Base-by-base conservation (phyloP, 2,888 invertebrate genomes). In the Serrognathus titanus region DNA sequence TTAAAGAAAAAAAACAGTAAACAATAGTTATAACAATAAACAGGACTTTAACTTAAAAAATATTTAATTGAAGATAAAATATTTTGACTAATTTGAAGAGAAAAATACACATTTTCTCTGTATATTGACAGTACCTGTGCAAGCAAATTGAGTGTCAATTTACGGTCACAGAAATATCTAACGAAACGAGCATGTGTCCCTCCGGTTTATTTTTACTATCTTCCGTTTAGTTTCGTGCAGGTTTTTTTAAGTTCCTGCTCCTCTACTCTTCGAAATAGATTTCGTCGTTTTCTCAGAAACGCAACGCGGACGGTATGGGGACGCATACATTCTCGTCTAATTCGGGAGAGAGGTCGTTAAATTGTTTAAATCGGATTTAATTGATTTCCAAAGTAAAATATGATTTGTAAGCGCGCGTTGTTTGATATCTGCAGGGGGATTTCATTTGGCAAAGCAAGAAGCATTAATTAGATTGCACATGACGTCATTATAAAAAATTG, bases 171-270 rank as follows among this genome's bases (percentile, higher is more conserved):
- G 20, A 43, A 16, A 43, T 43, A 43, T 16, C 43, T 16, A 16
- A 16, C 20, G 12, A 43, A 41, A 43, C 24, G 24, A 31, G 24
- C 43, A 43, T 43, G 43, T 43, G 43, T 43, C 43, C 43, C 12
- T 43, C 20, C 43, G 12, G 43, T 43, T 43, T 49, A 49, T 49
- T 49, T 49, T 49, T 49, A 49, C 36, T n/a, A 12, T 38, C 16
- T 36, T 49, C 38, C 49, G 16, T 49, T 49, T 38, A 49, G 49
- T 35, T 38, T 16, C 48, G 48, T 38, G 16, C 12, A n/a, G 13
- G 24, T 24, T 49, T 49, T 49, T 49, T 49, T 38, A 36, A 49
- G 49, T 49, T 49, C 49, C 49, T 48, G 48, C 16, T 45, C 20
- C 11, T 16, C 36, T 16, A 8, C 11, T 16, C 13, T 38, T 20